phyloP scores from a whole-genome alignment of 2,113 vertebrate species.

The Machaerirhynchus nigripectus region DNA sequence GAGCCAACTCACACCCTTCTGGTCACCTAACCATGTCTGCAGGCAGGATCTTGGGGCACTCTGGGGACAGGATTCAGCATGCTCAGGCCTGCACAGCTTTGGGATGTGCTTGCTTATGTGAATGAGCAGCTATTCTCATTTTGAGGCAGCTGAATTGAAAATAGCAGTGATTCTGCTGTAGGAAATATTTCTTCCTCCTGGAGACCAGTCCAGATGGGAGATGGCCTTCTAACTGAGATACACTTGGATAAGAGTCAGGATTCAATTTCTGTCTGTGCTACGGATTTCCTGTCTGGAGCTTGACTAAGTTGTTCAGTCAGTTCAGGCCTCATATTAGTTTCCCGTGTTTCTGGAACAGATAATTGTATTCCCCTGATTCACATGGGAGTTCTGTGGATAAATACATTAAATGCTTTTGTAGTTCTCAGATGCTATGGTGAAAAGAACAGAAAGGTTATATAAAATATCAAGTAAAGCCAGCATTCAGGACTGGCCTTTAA shows the following conservation, averaged over 20 bases:
- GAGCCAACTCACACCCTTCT: background rate
- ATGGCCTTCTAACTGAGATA: background rate
- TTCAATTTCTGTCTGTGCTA: background rate
- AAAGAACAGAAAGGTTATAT: background rate
- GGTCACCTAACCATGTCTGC: accelerated
- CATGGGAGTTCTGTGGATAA: background rate
- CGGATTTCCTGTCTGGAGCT: background rate
- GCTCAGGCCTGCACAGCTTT: background rate
- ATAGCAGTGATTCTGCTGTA: background rate
- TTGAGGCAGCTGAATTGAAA: background rate
- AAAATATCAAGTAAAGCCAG: background rate
- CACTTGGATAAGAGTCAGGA: background rate
- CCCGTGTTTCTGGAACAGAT: background rate
- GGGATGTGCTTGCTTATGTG: background rate
- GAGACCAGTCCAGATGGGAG: background rate
- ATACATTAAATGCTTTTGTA: background rate
- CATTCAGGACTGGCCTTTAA: background rate
- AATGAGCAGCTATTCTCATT: background rate
- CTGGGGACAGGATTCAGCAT: background rate
- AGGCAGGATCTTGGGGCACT: background rate
- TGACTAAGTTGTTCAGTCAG: background rate
- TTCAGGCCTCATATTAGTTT: background rate
- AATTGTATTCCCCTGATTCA: background rate
- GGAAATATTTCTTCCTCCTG: background rate
- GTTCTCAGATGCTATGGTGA: background rate